Evolutionary conservation across 2,113 vertebrate species (phyloP).

Genomic region (Ursus arctos): DNA sequence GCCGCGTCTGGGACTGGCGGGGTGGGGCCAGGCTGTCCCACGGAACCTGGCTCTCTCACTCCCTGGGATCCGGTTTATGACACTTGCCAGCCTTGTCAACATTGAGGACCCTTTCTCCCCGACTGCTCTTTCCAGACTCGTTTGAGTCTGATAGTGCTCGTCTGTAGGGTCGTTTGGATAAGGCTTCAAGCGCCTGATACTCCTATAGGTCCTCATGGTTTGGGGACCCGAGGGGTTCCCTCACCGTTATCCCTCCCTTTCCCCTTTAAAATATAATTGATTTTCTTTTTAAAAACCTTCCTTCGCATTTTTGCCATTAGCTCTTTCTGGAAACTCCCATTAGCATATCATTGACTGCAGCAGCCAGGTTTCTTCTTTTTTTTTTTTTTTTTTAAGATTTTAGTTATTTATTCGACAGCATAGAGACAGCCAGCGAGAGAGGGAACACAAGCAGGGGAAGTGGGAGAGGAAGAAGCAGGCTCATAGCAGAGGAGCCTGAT

Average conservation of each 20-base stretch:
- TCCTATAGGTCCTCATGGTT: not conserved
- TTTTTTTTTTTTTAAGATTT: not conserved
- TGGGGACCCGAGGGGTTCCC: not conserved
- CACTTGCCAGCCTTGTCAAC: not conserved
- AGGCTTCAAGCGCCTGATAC: not conserved
- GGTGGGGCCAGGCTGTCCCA: not conserved
- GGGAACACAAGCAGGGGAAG: too few relatives aligned
- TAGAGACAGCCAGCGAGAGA: too few relatives aligned
- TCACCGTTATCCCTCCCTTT: not conserved
- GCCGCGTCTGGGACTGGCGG: fast-evolving
- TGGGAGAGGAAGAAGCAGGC: too few relatives aligned
- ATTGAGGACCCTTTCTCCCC: not conserved
- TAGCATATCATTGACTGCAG: not conserved
- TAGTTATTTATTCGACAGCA: too few relatives aligned
- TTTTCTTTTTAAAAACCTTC: not conserved
- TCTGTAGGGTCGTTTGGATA: not conserved
- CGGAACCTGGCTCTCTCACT: not conserved
- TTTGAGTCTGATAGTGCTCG: not conserved
- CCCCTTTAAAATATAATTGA: not conserved
- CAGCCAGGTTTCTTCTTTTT: too few relatives aligned
- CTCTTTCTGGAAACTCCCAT: not conserved
- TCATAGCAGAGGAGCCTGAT: too few relatives aligned
- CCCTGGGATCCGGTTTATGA: not conserved
- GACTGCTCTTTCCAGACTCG: not conserved
- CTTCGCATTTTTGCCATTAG: not conserved